A percentile compares a stretch with the other conserved stretches of the same genome.
These are phyloP conservation scores for Caenorhabditis zanzibari DNA, from an alignment of 2,888 invertebrate genomes.

Conservation along the genomic window DNA sequence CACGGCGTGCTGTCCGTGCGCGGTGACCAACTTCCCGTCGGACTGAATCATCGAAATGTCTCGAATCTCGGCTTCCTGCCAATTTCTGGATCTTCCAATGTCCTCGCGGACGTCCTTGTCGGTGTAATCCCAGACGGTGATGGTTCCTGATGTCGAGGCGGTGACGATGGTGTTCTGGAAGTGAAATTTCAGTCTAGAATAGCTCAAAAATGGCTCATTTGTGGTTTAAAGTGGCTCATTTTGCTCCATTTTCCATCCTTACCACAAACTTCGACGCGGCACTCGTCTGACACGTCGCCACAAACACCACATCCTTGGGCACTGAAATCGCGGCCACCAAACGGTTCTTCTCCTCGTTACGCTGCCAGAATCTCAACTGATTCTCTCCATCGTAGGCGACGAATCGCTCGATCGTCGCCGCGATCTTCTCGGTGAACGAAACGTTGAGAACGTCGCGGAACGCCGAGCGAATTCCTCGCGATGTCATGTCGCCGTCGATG, in stretches of 20 bases:
- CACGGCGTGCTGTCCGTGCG: conserved; percentile 57
- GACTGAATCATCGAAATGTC: conserved; percentile 51
- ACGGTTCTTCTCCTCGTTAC: conserved; percentile 22
- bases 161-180: conserved; percentile 57
- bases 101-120: conserved; percentile 59
- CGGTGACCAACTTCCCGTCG: conserved; percentile 55
- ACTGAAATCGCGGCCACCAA: conserved; percentile 51
- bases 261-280: conserved; percentile 25
- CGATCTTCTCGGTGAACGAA: conserved; percentile 28
- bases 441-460: conserved; percentile 57
- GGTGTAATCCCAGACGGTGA: conserved; percentile 58
- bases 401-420: conserved; percentile 59
- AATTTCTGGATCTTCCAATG: conserved; percentile 42
- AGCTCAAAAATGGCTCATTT: conserved; percentile 3
- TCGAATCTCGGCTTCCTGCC: conserved; percentile 59
- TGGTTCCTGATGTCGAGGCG: conserved; percentile 57
- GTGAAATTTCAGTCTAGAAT: not conserved
- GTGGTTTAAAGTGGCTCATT: not conserved
- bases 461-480: conserved; percentile 43
- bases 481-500: conserved; percentile 68
- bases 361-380: conserved; percentile 69
- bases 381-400: conserved; percentile 64
- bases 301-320: conserved; percentile 46
- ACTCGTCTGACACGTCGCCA: conserved; percentile 37
- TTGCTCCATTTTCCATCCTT: no score